Percentiles rank a stretch among this genome's conserved stretches.
Evolutionary conservation across 2,113 vertebrate species (phyloP).

Genomic region (Oncorhynchus mykiss): DNA sequence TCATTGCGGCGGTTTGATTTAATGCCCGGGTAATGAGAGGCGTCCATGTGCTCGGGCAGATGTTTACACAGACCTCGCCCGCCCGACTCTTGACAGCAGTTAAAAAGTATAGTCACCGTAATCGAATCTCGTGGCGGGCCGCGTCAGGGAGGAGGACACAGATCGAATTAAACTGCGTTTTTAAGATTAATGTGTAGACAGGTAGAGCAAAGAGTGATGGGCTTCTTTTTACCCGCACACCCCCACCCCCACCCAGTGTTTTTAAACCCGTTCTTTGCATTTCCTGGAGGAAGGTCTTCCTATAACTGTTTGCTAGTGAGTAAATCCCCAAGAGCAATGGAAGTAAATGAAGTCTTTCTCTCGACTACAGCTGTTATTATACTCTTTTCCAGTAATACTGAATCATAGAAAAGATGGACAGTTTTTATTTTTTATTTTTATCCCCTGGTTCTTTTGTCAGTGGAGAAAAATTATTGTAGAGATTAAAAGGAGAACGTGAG

Average conservation of each 20-base stretch:
- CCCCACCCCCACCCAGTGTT: neutral
- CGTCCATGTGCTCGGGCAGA: slow-evolving; percentile 76
- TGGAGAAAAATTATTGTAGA: neutral
- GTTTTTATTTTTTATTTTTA: too few species aligned
- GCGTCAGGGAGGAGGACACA: slow-evolving; percentile 71
- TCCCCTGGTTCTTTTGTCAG: neutral
- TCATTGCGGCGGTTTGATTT: slow-evolving; percentile 68
- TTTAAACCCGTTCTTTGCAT: neutral
- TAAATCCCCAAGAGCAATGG: neutral
- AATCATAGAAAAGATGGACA: neutral
- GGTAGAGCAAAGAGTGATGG: slow-evolving; percentile 65
- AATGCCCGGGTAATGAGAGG: slow-evolving; percentile 64
- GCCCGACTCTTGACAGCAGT: slow-evolving; percentile 81
- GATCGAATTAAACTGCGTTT: slow-evolving; percentile 81
- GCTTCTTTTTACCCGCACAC: neutral
- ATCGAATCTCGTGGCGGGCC: slow-evolving; percentile 74
- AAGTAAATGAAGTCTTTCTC: neutral
- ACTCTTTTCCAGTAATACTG: neutral
- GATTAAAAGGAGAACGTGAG: neutral
- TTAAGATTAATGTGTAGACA: slow-evolving; percentile 78
- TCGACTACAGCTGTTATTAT: neutral
- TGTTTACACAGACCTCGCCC: slow-evolving; percentile 69
- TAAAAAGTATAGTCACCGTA: slow-evolving; percentile 77
- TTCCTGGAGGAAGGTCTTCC: neutral
- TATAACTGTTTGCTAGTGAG: neutral